These are phyloP conservation scores for Lagopus leucura DNA, from an alignment of 2,113 vertebrate genomes.

Conservation along the genomic window DNA sequence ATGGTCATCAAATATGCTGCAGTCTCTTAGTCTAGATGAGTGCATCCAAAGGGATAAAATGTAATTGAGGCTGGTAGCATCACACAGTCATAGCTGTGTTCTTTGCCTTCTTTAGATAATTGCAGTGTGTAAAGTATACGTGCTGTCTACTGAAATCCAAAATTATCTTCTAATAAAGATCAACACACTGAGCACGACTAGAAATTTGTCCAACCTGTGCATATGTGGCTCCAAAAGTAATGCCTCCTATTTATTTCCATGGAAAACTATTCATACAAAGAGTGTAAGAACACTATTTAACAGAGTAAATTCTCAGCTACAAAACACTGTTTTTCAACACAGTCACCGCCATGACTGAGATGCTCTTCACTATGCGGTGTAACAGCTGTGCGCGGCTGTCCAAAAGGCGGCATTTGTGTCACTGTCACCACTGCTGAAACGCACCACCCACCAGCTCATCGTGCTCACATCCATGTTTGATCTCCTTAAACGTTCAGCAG, in stretches of 20 bases:
- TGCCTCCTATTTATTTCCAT: too few relatives aligned
- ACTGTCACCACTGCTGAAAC: too few relatives aligned
- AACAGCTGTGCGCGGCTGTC: too few relatives aligned
- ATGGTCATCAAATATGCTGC: not conserved
- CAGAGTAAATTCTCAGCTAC: too few relatives aligned
- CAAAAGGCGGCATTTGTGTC: too few relatives aligned
- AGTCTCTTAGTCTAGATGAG: not conserved
- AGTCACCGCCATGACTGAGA: too few relatives aligned
- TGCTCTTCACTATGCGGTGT: too few relatives aligned
- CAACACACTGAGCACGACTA: not conserved
- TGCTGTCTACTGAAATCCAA: not conserved
- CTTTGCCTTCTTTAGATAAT: not conserved
- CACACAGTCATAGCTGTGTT: accelerated
- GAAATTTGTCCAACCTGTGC: not conserved
- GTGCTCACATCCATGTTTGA: too few relatives aligned
- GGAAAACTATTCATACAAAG: too few relatives aligned
- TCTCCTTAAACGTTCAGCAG: too few relatives aligned
- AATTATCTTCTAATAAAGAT: not conserved
- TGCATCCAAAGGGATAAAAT: not conserved
- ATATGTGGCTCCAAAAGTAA: not conserved
- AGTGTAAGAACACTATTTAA: too few relatives aligned
- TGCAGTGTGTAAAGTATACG: not conserved
- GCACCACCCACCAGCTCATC: too few relatives aligned
- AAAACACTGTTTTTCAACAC: not conserved
- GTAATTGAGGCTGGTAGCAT: not conserved